Evolutionary conservation across 2,113 vertebrate genomes (phyloP), one percentile per base, ranked within the genome.

Genomic region (Ramphastos sulfuratus): DNA sequence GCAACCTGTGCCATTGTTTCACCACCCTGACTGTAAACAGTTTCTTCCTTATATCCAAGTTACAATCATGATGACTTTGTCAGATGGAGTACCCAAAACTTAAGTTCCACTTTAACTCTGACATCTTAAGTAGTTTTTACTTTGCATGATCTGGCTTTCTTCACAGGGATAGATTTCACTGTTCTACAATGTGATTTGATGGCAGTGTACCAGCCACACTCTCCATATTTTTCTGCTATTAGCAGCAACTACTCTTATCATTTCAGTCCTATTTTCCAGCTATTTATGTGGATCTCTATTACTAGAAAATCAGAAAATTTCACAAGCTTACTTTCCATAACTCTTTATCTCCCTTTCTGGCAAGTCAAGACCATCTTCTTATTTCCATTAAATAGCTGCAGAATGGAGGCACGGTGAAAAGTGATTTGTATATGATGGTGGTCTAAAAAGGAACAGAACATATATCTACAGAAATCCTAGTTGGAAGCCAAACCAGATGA

Each of bases 401-500:
- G 58, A 85, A 63, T 50, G 21, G 39, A 81, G 50, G n/a, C 21
- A 39, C 13, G 64, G 35, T 70, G 60, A 74, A 31, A 89, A 79
- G 77, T 64, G 28, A 90, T 82, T 56, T 54, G 48, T 90, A 23
- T 17, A 8, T 67, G 46, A 71, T 50, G 59, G 58, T 81, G 76
- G 37, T 86, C 54, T 88, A 71, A 83, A 87, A 87, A 89, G 85
- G 76, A 92, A 70, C 19, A 52, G 60, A 82, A 52, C 16, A 28
- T 44, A 33, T 12, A 65, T 56, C 52, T 70, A 70, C 55, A 82
- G 52, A 90, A 87, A 89, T 77, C 21, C 37, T 77, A 31, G 19
- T 15, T 64, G 54, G 28, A 88, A 83, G 61, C 56, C 82, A 92
- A 91, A 78, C 31, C 58, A 92, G 65, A 93, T 86, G 85, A 95